Evolutionary conservation across 2,888 invertebrate genomes (phyloP), one percentile per base, ranked within the genome.

Genomic region (Macrosoma leucophasiata): DNA sequence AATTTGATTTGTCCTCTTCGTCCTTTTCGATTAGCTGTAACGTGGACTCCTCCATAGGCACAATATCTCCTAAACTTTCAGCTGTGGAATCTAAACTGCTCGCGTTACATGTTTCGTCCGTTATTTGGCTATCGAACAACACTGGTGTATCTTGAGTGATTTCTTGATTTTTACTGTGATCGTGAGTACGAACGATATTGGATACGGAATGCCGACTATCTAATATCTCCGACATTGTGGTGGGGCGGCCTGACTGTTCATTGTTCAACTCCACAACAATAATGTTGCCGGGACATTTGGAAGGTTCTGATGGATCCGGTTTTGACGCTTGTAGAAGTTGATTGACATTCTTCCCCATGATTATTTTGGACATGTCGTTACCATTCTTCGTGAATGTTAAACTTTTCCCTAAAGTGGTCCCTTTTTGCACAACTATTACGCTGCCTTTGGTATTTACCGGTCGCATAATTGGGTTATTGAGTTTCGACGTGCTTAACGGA

Each of bases 131-230:
- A 32, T 79, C 77, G 48, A 82, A 84, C 24, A 84, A 50, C 10
- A 88, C 86, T 3, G 88, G 88, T 2, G 88, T 87, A 47, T 88
- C 88, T 53, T 85, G 82, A 5, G 88, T 88, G 33, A 88, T 82
- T 22, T 56, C 51, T 39, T 61, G 65, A 10, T 33, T 43, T 33
- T 64, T 68, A 13, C 29, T 44, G 8, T 69, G 69, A 1, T 62
- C 70, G 1, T 60, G 36, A 6, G 44, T 36, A 5, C 67, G 59
- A 7, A 58, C 41, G 2, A 50, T 42, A 12, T 43, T 62, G 34
- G 56, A 40, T 14, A 40, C 53, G n/a, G n/a, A n/a, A n/a, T n/a
- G n/a, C 38, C 82, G 72, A 31, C 75, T 75, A 39, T 79, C 82
- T 26, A 84, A 51, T 57, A 84, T 78, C 53, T 84, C 81, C 1